Conservation (phyloP, 1,140 invertebrate species). For the Drosophila trapezifrons region DNA sequence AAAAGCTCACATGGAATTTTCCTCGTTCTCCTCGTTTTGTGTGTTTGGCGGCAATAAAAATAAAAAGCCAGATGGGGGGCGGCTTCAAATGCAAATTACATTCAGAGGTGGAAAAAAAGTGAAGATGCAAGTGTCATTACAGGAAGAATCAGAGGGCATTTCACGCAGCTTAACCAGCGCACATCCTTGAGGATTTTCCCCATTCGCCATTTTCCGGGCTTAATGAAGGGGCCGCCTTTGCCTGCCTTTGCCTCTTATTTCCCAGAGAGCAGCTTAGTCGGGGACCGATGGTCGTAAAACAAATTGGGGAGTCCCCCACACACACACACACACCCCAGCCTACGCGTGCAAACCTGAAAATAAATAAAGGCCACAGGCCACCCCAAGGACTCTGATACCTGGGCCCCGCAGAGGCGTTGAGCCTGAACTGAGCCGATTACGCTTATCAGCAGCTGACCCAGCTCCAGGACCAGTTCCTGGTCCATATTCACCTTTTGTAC, state of each 20-base stretch:
- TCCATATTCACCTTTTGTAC: background rate
- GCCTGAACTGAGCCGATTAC: slow-evolving; percentile 69
- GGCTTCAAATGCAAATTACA: slow-evolving; percentile 56
- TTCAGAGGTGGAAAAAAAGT: slow-evolving; percentile 46
- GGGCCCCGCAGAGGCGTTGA: slow-evolving; percentile 49
- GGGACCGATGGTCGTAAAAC: slow-evolving; percentile 55
- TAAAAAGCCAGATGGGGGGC: slow-evolving; percentile 34
- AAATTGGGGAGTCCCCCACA: slow-evolving; percentile 46
- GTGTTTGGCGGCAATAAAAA: slow-evolving; percentile 48
- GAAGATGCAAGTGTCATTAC: slow-evolving; percentile 61
- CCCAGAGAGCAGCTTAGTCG: slow-evolving; percentile 21
- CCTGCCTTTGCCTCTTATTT: slow-evolving; percentile 5
- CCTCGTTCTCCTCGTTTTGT: slow-evolving; percentile 21
- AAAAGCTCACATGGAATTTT: slow-evolving; percentile 38
- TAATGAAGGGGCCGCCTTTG: slow-evolving; percentile 32
- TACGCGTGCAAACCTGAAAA: too few relatives aligned
- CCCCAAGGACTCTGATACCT: slow-evolving; percentile 20
- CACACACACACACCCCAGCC: too few relatives aligned
- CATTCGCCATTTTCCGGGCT: slow-evolving; percentile 21
- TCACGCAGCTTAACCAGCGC: slow-evolving; percentile 63
- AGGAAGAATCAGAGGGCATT: slow-evolving; percentile 56
- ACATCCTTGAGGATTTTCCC: slow-evolving; percentile 32
- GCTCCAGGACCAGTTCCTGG: background rate
- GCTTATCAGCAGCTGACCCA: slow-evolving; percentile 58
- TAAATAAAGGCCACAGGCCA: slow-evolving; percentile 55